phyloP scores from a whole-genome alignment of 2,888 invertebrate genomes.

The Actias luna region DNA sequence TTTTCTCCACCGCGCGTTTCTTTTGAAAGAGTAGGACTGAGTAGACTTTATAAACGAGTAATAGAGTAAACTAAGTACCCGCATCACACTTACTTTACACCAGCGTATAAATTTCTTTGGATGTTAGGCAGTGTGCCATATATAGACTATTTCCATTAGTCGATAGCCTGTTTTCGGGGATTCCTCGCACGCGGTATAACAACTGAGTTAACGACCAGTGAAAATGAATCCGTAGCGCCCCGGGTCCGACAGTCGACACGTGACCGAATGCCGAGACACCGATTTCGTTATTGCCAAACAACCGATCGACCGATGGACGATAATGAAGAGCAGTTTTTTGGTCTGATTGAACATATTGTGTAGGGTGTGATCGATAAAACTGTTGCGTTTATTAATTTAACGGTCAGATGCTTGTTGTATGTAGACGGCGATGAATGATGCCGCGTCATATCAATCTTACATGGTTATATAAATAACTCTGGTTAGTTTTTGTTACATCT shows the following conservation, averaged over 20 bases:
- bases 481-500: not conserved
- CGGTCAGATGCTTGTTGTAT: constrained; percentile 25
- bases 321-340: constrained; percentile 12
- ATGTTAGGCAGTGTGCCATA: no score
- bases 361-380: constrained; percentile 36
- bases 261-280: constrained; percentile 17
- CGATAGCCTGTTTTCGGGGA: no score
- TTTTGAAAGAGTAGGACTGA: no score
- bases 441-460: not conserved
- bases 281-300: constrained; percentile 14
- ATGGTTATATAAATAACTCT: not conserved
- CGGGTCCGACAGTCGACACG: constrained; percentile 14
- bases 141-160: no score
- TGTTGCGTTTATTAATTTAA: constrained; percentile 27
- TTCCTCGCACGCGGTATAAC: no score
- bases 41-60: no score
- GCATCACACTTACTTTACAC: no score
- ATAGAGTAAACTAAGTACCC: no score
- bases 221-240: constrained; percentile 7
- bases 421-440: not conserved
- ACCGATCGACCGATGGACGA: constrained; percentile 9
- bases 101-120: no score
- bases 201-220: no score
- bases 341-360: constrained; percentile 54
- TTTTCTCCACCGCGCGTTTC: no score